These are phyloP conservation scores for Dermatophagoides farinae DNA, from an alignment of 1,140 invertebrate genomes.

Conservation along the genomic window DNA sequence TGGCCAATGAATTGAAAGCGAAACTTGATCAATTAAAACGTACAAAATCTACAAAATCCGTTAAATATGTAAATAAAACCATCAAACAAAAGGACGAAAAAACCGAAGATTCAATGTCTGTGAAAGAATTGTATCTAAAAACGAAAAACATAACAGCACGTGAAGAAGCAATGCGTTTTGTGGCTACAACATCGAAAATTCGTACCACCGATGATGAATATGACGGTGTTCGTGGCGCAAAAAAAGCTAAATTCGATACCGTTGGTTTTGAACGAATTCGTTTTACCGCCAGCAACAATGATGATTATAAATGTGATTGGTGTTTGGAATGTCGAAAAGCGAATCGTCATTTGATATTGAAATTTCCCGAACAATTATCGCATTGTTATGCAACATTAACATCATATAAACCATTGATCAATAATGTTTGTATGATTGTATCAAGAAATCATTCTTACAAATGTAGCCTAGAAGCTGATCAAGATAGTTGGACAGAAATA, in stretches of 20 bases:
- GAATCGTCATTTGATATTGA: not conserved
- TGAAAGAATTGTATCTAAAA: slow-evolving; percentile 20
- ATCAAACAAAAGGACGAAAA: not conserved
- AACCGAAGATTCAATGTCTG: slow-evolving; percentile 42
- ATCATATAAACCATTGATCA: slow-evolving; percentile 2
- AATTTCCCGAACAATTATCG: not conserved
- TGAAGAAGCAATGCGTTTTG: slow-evolving; percentile 11
- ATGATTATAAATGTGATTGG: not conserved
- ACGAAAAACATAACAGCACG: not conserved
- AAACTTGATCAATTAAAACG: slow-evolving; percentile 31
- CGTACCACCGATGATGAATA: slow-evolving; percentile 12
- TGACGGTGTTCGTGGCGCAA: not conserved
- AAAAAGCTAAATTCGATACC: not conserved
- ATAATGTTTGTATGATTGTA: slow-evolving; percentile 4
- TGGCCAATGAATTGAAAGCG: slow-evolving; percentile 45
- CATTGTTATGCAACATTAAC: slow-evolving; percentile 2
- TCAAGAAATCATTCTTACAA: not conserved
- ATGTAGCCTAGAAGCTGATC: slow-evolving; percentile 11
- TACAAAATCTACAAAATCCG: not conserved
- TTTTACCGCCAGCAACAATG: not conserved
- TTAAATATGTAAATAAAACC: not conserved
- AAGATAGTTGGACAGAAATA: slow-evolving; percentile 12
- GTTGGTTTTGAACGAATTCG: not conserved
- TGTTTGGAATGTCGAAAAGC: slow-evolving; percentile 1
- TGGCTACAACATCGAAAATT: not conserved